Evolutionary conservation across 2,888 invertebrate genomes (phyloP), one percentile per base, ranked within the genome.

Genomic region (Subacronicta megacephala): DNA sequence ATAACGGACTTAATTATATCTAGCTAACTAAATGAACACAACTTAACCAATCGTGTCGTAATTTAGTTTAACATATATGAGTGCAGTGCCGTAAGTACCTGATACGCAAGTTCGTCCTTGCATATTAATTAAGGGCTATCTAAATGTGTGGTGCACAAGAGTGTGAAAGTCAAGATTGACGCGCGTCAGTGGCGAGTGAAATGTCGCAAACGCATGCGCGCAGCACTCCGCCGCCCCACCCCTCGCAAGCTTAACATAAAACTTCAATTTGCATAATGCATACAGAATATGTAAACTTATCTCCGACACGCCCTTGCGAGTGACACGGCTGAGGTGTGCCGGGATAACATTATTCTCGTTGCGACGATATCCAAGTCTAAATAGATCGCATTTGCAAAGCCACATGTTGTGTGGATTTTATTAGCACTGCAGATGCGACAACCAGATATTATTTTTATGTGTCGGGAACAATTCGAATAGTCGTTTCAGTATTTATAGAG

Each of bases 211-310:
- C 74, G 74, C 73, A 68, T 76, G 78, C 72, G 52, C 71, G 41
- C 47, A 65, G 72, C 73, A 72, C 75, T 57, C 70, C 70, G 54
- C 59, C 60, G 57, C 70, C 75, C 62, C 75, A 58, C 74, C 75
- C 68, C 77, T 75, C 75, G 62, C 72, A 77, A 75, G 85, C 89
- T 92, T 93, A 89, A 92, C 92, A 93, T 93, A 94, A 93, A 93
- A 92, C 89, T 90, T 87, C 89, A 87, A 92, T 94, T 90, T 91
- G 92, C 93, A 94, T 93, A 93, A 93, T 94, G 90, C 92, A 94
- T 93, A 90, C 89, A 82, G 90, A 92, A 92, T 93, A 93, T 92
- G 91, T 93, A 90, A 92, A 93, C 90, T 90, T 90, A 92, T 92
- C 92, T 91, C 81, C 72, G 90, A 89, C 93, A 91, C 93, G 90